Evolutionary conservation across 2,888 invertebrate species (phyloP).

Genomic region (Cenopis cana): DNA sequence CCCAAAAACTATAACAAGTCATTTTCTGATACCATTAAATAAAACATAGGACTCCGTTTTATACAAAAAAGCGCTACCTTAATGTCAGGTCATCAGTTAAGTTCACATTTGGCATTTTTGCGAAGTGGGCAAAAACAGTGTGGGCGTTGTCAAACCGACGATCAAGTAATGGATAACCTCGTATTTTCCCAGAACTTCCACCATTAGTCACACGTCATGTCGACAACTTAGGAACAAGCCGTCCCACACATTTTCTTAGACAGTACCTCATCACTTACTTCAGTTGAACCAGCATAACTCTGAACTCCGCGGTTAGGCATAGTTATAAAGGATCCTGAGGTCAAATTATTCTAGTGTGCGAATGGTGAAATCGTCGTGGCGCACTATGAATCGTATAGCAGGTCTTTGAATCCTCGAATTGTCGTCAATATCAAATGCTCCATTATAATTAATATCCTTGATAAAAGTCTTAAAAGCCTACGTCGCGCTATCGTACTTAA

Average conservation of each 20-base stretch:
- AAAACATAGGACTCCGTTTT: too few species aligned
- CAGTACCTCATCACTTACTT: not conserved
- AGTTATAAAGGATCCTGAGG: not conserved
- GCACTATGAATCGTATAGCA: not conserved
- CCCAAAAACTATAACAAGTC: too few species aligned
- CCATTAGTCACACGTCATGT: constrained; percentile 34
- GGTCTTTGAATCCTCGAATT: not conserved
- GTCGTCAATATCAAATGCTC: not conserved
- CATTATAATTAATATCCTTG: not conserved
- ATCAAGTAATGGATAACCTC: constrained; percentile 2
- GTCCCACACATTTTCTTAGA: constrained; percentile 30
- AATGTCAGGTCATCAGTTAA: too few species aligned
- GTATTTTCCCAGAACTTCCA: constrained; percentile 27
- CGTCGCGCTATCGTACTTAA: not conserved
- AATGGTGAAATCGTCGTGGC: not conserved
- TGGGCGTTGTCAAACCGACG: too few species aligned
- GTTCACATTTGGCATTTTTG: too few species aligned
- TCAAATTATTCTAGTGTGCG: not conserved
- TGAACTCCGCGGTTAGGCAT: not conserved
- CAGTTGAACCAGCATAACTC: not conserved
- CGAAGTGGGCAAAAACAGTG: too few species aligned
- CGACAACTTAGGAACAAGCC: constrained; percentile 29
- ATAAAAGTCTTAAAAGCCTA: not conserved
- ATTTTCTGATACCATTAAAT: too few species aligned
- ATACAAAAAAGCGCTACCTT: too few species aligned